Evolutionary conservation across 1,140 invertebrate genomes (phyloP), one percentile per base, ranked within the genome.

Genomic region (Samia ricini): DNA sequence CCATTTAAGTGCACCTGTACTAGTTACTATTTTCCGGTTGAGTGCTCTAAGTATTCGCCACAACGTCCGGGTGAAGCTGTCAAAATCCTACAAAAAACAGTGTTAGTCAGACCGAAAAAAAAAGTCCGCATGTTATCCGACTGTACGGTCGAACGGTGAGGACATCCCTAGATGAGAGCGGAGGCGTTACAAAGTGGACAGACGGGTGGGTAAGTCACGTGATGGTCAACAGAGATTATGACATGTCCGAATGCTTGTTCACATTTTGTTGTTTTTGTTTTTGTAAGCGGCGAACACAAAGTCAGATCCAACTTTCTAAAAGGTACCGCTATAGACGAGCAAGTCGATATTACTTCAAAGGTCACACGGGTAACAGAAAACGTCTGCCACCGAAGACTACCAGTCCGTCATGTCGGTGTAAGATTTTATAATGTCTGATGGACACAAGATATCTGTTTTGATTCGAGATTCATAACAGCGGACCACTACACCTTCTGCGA

Each of bases 141-240:
- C 26, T 29, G 10, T 29, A 1, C 26, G 26, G 26, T 8, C 6
- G 6, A 29, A 8, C 4, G 4, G 10, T 10, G 6, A 29, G 4
- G 26, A 8, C 4, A 29, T 29, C 26, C 10, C 26, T 29, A 29
- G 26, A 29, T 10, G 26, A 29, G 26, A 29, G 26, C 26, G 26
- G 56, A 60, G 61, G 61, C 58, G 64, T 66, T 52, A 60, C 26
- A 57, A 56, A 48, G 54, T 50, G 67, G 67, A 69, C 63, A 68
- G 61, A 26, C 49, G 42, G 59, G 58, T 55, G 51, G 18, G 49
- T 64, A 68, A 68, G 62, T 64, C 67, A 65, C 63, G n/a, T 60
- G 67, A 69, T 69, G 67, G 67, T 65, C 63, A 69, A 15, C 29
- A 42, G 10, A 50, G 67, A 69, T 69, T 61, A 64, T 33, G 60